Evolutionary conservation across 2,888 invertebrate species (phyloP), one percentile per base, ranked within the genome.

Genomic region (Drosophila quinaria): DNA sequence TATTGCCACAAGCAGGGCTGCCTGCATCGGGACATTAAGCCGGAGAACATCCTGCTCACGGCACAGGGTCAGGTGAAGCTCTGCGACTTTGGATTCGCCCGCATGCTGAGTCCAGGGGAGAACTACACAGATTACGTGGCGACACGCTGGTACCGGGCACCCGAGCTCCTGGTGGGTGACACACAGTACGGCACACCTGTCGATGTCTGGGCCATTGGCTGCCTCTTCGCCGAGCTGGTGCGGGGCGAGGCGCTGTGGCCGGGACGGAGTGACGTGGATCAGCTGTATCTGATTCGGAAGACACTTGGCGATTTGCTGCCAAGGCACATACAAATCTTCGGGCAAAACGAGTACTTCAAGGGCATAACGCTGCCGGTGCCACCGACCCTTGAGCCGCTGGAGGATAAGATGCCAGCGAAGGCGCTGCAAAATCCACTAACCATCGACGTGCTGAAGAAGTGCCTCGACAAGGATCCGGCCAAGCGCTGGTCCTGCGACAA

Each of bases 121-220:
- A 97, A 98, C 92, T 99, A 99, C 93, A 99, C 99, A 59, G 99
- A 99, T 93, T 99, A 99, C 93, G 99, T 99, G 78, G 99, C 99
- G 47, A 99, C 99, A 39, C 94, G 99, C 60, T 99, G 99, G 99
- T 99, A 99, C 94, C 94, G 99, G 70, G 97, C 98, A 5, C 99
- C 99, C 0, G 99, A 99, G 92, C 94, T 99, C 25, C 94, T 99
- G 50, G 99, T 99, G 0, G 99, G 99, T 0, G 99, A 99, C 93
- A 98, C 98, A 17, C 96, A 96, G 92, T 97, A 97, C 90, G 96
- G 97, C 73, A 95, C 97, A 1, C 96, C 98, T 0, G 93, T 99
- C 0, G 99, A 99, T 92, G 97, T 99, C 4, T 99, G 99, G 99
- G 99, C 99, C 55, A 97, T 99, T 81, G 99, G 97, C 31, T 98